phyloP scores from a whole-genome alignment of 2,797 vertebrate genomes.

The Sebastiscus albofasciatus region DNA sequence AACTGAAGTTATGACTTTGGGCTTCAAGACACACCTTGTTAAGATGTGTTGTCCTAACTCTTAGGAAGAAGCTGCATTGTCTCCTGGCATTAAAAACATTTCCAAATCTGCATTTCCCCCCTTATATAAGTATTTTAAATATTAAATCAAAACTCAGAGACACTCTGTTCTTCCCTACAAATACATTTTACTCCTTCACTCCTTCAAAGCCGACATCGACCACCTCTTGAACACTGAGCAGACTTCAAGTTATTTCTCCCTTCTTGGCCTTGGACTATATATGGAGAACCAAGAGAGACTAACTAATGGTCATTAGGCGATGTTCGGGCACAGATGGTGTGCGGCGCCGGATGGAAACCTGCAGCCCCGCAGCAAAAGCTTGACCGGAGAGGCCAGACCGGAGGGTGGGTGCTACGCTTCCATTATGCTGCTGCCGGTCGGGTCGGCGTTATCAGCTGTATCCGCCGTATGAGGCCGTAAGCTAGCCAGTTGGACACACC shows the following conservation, averaged over 20 bases:
- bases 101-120: background rate
- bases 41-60: background rate
- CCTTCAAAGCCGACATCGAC: background rate
- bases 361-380: no score
- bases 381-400: no score
- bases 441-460: no score
- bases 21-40: background rate
- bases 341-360: no score
- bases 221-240: background rate
- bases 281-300: background rate
- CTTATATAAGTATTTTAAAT: background rate
- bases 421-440: no score
- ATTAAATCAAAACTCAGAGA: background rate
- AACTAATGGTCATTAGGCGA: background rate
- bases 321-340: no score
- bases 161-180: background rate
- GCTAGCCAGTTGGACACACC: no score
- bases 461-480: no score
- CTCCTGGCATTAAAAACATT: background rate
- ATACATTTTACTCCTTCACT: background rate
- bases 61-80: background rate
- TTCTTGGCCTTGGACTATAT: background rate
- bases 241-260: background rate
- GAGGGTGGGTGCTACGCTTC: no score
- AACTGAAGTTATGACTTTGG: background rate